Evolutionary conservation across 2,113 vertebrate genomes (phyloP).

Genomic region (Leucopternis melanops): DNA sequence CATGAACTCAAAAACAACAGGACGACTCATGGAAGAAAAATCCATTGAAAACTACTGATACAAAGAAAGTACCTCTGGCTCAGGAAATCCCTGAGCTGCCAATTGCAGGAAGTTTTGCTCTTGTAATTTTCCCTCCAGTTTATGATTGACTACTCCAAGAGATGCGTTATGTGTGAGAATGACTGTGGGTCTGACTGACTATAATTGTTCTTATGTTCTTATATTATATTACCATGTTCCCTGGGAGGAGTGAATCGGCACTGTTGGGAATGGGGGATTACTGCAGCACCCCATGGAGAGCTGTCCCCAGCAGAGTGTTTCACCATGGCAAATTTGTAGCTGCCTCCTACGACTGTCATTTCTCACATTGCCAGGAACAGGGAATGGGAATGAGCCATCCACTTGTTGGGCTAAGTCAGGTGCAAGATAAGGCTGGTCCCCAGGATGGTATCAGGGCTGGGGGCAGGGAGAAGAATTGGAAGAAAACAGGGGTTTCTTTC

Average conservation of each 20-base stretch:
- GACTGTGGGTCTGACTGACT: neutral
- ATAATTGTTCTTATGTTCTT: neutral
- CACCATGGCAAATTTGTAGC: neutral
- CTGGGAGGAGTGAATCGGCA: neutral
- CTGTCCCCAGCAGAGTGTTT: neutral
- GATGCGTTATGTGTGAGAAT: neutral
- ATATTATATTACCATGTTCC: neutral
- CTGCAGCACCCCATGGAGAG: neutral
- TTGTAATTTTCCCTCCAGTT: neutral
- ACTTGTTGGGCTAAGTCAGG: neutral
- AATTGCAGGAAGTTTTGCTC: neutral
- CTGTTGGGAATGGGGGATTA: neutral
- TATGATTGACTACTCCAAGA: neutral
- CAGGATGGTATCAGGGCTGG: neutral
- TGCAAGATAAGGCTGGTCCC: neutral
- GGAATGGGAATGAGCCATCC: neutral
- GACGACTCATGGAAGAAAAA: neutral
- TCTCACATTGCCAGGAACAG: neutral
- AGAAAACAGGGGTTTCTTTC: neutral
- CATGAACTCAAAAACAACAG: neutral
- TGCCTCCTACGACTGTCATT: rapidly evolving
- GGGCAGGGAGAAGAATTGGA: neutral
- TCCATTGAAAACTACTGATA: slow-evolving; percentile 1
- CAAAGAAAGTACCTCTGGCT: neutral
- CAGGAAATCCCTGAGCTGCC: neutral